phyloP scores from a whole-genome alignment of 1,140 invertebrate genomes.

The Cydia pomonella region DNA sequence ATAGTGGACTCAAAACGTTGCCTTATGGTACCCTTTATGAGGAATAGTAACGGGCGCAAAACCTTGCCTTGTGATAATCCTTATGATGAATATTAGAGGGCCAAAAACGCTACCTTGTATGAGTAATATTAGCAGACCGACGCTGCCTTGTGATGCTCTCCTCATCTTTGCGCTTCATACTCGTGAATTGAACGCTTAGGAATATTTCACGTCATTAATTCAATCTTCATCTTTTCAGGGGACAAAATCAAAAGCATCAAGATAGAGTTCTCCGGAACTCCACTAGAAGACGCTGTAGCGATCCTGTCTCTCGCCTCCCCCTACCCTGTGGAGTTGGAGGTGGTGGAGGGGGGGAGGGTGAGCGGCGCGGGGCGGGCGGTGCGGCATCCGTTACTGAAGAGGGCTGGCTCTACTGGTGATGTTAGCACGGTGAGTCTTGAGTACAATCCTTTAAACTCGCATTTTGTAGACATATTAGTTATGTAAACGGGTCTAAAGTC shows the following conservation, averaged over 20 bases:
- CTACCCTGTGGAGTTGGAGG: conserved; percentile 83
- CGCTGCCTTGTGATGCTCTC: background rate
- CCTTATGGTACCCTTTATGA: background rate
- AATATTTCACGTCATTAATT: background rate
- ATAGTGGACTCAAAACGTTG: background rate
- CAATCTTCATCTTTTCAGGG: conserved; percentile 81
- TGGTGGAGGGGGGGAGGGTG: conserved; percentile 58
- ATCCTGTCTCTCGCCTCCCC: conserved; percentile 96
- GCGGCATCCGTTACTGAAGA: conserved; percentile 63
- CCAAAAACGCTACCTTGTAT: too few species aligned
- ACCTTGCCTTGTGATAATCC: too few species aligned
- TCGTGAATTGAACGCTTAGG: too few species aligned
- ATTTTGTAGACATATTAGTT: too few species aligned
- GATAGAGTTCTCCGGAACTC: conserved; percentile 93
- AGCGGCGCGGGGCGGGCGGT: conserved; percentile 60
- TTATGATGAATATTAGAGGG: too few species aligned
- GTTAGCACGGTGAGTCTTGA: conserved; percentile 76
- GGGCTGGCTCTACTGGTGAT: conserved; percentile 77
- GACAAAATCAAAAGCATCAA: conserved; percentile 92
- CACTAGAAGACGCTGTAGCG: conserved; percentile 93
- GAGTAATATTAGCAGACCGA: too few species aligned
- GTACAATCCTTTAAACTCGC: too few species aligned
- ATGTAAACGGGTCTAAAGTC: too few species aligned
- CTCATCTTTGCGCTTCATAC: too few species aligned
- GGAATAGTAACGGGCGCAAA: too few species aligned